Base-by-base conservation (phyloP, 2,888 invertebrate genomes). In the Marronus borbonicus region DNA sequence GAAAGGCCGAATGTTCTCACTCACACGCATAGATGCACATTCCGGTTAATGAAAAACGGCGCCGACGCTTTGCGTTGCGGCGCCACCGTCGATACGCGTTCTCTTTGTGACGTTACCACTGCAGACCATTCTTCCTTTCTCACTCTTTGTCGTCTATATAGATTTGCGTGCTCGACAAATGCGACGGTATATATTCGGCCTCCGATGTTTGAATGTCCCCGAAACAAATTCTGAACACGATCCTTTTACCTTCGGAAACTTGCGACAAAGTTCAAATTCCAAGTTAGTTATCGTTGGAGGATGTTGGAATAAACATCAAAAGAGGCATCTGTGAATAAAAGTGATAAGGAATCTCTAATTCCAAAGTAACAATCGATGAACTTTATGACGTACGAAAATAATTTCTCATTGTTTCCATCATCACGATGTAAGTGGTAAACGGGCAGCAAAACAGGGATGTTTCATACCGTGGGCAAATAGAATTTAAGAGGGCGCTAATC, bases 81-180 rank as follows among this genome's bases (percentile, higher is more conserved):
- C 78, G 76, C 70, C 76, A 81, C 80, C 62, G 72, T 77, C 72
- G 77, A 72, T 77, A 77, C 72, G 80, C 74, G 81, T 58, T 69
- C 52, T 62, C 77, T 58, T 62, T 49, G 64, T 83, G 81, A 84
- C 83, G 83, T 84, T 82, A 83, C 77, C 39, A 80, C 83, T 83
- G 84, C 84, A 83, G 83, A 77, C 70, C 31, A 52, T 50, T 50
- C 76, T 70, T 72, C 77, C 64, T 69, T 64, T 58, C 72, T 72
- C 72, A 58, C 44, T 66, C 49, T 8, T 28, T 50, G 17, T 20
- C 44, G 49, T 50, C 50, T 50, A n/a, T 68, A 68, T 68, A 68
- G 68, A 68, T 68, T 68, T 31, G 62, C 39, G 49, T 50, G 68
- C 50, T 12, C 68, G 20, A 24, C 24, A 20, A 49, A 28, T 68